phyloP scores from a whole-genome alignment of 1,140 invertebrate genomes.

The Drosophila kanapiae region DNA sequence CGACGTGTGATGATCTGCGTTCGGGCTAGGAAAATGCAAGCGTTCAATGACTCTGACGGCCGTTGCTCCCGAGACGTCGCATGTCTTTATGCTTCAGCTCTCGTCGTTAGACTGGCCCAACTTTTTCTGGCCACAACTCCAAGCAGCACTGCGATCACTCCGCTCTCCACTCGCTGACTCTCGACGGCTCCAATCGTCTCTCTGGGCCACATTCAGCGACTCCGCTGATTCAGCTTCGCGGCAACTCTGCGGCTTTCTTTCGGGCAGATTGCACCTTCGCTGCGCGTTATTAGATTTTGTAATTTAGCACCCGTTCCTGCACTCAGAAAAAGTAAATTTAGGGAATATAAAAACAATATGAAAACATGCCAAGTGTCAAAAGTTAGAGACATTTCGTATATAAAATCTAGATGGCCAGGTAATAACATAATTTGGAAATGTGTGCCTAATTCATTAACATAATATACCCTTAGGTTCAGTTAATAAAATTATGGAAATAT shows the following conservation, averaged over 20 bases:
- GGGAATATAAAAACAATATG: not conserved
- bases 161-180: conserved; percentile 19
- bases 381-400: no score
- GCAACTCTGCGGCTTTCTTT: conserved; percentile 38
- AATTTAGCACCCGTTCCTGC: conserved; percentile 56
- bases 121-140: conserved; percentile 61
- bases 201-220: conserved; percentile 58
- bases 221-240: conserved; percentile 7
- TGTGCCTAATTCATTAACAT: no score
- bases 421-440: no score
- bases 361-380: no score
- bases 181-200: conserved; percentile 6
- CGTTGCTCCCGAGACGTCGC: conserved; percentile 81
- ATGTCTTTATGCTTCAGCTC: conserved; percentile 81
- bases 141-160: conserved; percentile 39
- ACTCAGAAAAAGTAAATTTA: not conserved
- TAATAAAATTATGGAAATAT: not conserved
- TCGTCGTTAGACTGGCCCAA: conserved; percentile 76
- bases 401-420: no score
- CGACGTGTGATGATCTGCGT: conserved; percentile 22
- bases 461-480: no score
- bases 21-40: conserved; percentile 49
- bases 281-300: conserved; percentile 72
- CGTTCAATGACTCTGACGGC: conserved; percentile 79
- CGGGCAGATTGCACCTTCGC: conserved; percentile 56